Evolutionary conservation across 2,797 vertebrate genomes (phyloP).

Genomic region (Dipus sagitta): DNA sequence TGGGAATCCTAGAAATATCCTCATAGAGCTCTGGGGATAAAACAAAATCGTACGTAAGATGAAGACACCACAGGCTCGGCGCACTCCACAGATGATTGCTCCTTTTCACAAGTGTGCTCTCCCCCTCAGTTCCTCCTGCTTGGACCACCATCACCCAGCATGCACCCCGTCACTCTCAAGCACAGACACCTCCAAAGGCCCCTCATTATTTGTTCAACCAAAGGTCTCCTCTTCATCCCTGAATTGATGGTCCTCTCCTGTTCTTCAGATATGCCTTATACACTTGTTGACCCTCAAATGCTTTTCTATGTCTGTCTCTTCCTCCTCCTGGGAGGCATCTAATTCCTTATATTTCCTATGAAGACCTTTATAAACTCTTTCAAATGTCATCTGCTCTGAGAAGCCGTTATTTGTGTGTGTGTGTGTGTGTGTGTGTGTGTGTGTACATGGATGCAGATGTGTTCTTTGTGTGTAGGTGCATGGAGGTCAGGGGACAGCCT

Average conservation of each 20-base stretch:
- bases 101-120: neutral
- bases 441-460: no score
- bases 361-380: neutral
- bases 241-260: no score
- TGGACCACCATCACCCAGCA: neutral
- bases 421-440: no score
- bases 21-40: neutral
- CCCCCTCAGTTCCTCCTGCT: neutral
- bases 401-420: neutral
- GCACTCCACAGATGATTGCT: neutral
- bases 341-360: neutral
- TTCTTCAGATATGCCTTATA: neutral
- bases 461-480: no score
- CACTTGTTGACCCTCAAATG: neutral
- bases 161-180: neutral
- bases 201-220: neutral
- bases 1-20: neutral
- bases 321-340: neutral
- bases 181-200: neutral
- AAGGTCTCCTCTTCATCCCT: neutral
- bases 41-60: neutral
- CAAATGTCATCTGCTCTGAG: neutral
- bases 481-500: no score
- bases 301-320: neutral
- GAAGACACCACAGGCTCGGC: neutral